These are phyloP conservation scores for Chrysochloris asiatica DNA, from an alignment of 2,113 vertebrate species.

Conservation along the genomic window DNA sequence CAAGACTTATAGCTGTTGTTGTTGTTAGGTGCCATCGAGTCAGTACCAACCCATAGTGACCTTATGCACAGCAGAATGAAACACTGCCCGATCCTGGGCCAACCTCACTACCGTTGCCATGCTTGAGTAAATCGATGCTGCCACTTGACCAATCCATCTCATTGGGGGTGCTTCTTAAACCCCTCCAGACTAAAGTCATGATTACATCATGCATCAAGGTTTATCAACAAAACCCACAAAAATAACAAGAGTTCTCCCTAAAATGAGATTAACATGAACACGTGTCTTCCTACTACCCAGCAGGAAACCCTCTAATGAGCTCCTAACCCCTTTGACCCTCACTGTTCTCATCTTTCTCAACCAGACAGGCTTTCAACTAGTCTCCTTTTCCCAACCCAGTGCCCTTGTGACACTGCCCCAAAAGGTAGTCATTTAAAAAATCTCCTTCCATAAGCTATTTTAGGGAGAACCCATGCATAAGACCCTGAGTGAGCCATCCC, in stretches of 20 bases:
- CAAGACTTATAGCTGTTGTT: not conserved
- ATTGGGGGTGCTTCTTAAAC: not conserved
- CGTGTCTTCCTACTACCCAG: not conserved
- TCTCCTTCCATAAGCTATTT: not conserved
- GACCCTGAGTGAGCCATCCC: not conserved
- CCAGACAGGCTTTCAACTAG: not conserved
- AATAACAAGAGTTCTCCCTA: not conserved
- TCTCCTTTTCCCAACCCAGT: not conserved
- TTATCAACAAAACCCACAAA: not conserved
- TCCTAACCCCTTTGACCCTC: not conserved
- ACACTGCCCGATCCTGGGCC: no score
- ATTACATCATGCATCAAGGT: not conserved
- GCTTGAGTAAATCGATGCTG: no score
- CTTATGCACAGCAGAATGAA: no score
- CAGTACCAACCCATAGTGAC: no score
- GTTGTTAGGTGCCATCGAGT: no score
- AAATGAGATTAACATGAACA: not conserved
- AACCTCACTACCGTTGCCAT: no score
- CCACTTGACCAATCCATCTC: not conserved
- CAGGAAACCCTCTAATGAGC: not conserved
- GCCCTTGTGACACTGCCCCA: no score
- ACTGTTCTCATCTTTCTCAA: not conserved
- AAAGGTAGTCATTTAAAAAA: not conserved
- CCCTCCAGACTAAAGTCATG: no score
- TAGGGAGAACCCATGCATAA: not conserved